Conservation (phyloP, 1,140 invertebrate genomes). For the Bombus superbus region DNA sequence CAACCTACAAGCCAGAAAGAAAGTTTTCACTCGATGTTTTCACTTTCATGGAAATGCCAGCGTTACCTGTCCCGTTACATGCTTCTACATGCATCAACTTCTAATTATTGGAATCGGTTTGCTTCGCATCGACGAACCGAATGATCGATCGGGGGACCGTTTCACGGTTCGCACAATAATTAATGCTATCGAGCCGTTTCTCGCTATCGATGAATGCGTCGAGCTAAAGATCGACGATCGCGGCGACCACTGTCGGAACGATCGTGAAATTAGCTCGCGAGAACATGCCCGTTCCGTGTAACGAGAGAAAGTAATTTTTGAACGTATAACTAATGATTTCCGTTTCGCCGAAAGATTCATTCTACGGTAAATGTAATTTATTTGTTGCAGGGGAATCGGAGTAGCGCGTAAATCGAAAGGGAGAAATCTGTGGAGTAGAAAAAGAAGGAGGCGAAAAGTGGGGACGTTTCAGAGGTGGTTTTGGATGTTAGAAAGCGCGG, state of each 20-base stretch:
- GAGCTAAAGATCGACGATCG: background rate
- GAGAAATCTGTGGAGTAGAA: conserved; percentile 47
- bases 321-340: background rate
- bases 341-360: background rate
- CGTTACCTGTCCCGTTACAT: conserved; percentile 9
- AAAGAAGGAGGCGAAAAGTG: conserved; percentile 51
- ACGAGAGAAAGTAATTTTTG: conserved; percentile 34
- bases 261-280: background rate
- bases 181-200: background rate
- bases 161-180: background rate
- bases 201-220: background rate
- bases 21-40: conserved; percentile 82
- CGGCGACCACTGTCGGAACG: background rate
- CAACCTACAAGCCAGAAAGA: conserved; percentile 80
- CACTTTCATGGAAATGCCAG: conserved; percentile 82
- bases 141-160: background rate
- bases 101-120: conserved; percentile 37
- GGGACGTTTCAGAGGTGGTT: conserved; percentile 71
- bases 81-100: conserved; percentile 67
- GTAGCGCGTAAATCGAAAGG: conserved; percentile 5
- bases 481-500: conserved; percentile 82
- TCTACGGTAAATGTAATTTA: background rate
- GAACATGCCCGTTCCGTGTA: background rate
- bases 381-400: conserved; percentile 44
- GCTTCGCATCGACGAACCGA: conserved; percentile 28